Evolutionary conservation across 2,113 vertebrate species (phyloP), one percentile per base, ranked within the genome.

Genomic region (Martes martes): DNA sequence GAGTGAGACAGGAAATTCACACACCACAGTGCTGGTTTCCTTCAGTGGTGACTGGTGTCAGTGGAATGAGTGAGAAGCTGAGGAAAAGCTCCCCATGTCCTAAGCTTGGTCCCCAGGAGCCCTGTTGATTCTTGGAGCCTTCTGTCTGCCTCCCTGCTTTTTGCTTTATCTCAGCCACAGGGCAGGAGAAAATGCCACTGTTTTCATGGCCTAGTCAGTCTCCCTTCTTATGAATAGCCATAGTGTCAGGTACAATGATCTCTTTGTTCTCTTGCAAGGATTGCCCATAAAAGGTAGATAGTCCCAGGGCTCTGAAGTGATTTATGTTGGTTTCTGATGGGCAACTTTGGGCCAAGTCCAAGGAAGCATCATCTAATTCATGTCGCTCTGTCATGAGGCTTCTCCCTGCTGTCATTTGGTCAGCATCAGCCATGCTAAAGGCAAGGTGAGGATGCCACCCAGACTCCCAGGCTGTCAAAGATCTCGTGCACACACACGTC

Each of bases 221-320:
- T 78, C 18, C 45, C 2, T 73, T 82, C 73, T 69, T 21, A 33
- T 7, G 45, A 91, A 31, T 57, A 79, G 57, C 50, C 7, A 11
- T 57, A 82, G 36, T 74, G 50, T 95, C 59, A 87, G 89, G 26
- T 52, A 82, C 6, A 74, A 0, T 28, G 16, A 33, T 31, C 39
- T 91, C 63, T 57, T 42, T 71, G 69, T 85, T 65, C 52, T 86
- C 52, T 73, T 94, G 79, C 31, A 21, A n/a, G 79, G 82, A 26
- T 7, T 47, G 63, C 28, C 63, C 23, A 31, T 16, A 19, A 42
- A 82, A 61, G 81, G 78, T 23, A 24, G 80, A 55, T 6, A 16
- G 24, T 45, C 52, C 67, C 57, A 6, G 42, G 45, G 78, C 47
- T 89, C 45, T 78, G 61, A 33, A 85, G 26, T 8, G 33, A 24